Base-by-base conservation (phyloP, 2,888 invertebrate species). In the Lypha dubia region DNA sequence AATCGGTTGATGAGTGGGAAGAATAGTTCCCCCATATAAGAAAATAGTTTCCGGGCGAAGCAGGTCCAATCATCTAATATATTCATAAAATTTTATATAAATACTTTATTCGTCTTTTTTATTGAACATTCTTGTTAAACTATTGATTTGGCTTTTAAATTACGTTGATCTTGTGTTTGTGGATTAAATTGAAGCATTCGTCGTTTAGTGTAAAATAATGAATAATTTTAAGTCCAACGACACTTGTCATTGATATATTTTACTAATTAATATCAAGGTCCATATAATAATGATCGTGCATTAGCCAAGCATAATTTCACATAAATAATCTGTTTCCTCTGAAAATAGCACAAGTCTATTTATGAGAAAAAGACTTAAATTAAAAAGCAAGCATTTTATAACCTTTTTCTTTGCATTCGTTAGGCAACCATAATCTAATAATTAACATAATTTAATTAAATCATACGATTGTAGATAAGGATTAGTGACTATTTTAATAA, bases 191-290 rank as follows among this genome's bases (percentile, higher is more conserved):
- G 49, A n/a, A 13, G 22, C 22, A 7, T 51, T 1, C 22, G 22
- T 1, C 22, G 22, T 22, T 51, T 22, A 13, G 6, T 6, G 20
- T 17, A 28, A 51, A 22, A 49, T n/a, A n/a, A 22, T 38, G 22
- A 38, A 6, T 7, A 3, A 17, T 38, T 35, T 70, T 13, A 28
- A 20, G 4, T 20, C 4, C n/a, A 32, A 32, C 44, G 1, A 32
- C 15, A 35, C 1, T 73, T 49, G 38, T 24, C 24, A 62, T 73
- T 60, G 71, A 58, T 22, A n/a, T 15, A 32, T 32, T n/a, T n/a
- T 32, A 5, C 58, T 35, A 49, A 62, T 73, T 62, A 38, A n/a
- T 22, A 35, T 62, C 73, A 73, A 73, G 73, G 73, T 38, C 22
- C 8, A 28, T 41, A 28, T 56, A 58, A 70, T 70, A 41, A 70